Base-by-base conservation (phyloP, 2,113 vertebrate genomes). In the Platichthys stellatus region DNA sequence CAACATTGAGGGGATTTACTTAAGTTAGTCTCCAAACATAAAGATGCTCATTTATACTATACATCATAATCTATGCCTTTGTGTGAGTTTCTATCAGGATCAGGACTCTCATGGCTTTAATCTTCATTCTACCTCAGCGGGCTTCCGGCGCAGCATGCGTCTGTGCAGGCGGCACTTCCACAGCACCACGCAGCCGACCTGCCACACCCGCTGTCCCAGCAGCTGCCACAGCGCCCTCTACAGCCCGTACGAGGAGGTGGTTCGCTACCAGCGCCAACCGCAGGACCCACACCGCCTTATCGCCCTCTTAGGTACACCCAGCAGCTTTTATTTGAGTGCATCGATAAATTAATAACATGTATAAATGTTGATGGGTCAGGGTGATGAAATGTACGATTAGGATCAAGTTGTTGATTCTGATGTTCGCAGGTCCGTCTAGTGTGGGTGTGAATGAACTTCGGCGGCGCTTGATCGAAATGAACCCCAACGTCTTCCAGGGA, bases 401-500 rank as follows among this genome's bases (percentile, higher is more conserved):
- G 12, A 28, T 28, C 15, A 24, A 57, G 49, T 5, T 20, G n/a
- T 54, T 2, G 23, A n/a, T 13, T 17, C 12, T 51, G 56, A 10
- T 49, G 6, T 35, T 24, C n/a, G 38, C 88, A 99, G 98, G 98
- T 80, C 96, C 98, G 0, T 95, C 97, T 58, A 96, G 97, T 17
- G 96, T 99, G 59, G 97, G 98, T 5, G 96, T 99, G 65, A 98
- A 97, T 63, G 97, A 97, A 90, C 93, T 99, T 15, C 94, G 97
- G 66, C 93, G 95, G 81, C 94, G 94, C 17, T 90, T 99, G 63
- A 95, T 98, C 20, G 94, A 94, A 73, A 93, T 91, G 47, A 95
- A 97, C 84, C 97, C 97, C 17, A 85, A 78, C 70, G 74, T 87
- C 56, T 97, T 97, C 88, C 96, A 91, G 87, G 97, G 96, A 84